Evolutionary conservation across 2,797 vertebrate species (phyloP).

Genomic region (Myotis myotis): DNA sequence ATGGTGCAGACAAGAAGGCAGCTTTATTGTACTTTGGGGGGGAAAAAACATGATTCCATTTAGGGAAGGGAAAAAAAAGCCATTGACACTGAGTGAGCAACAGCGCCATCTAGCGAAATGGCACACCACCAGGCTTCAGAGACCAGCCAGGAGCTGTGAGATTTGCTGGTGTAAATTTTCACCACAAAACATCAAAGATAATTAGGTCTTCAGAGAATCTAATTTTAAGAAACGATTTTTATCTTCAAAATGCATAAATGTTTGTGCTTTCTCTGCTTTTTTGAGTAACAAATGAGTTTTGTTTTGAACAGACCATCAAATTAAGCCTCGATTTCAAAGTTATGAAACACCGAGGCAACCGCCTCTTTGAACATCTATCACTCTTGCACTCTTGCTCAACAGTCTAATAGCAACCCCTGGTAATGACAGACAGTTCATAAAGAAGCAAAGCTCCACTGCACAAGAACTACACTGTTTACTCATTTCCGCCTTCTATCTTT

Average conservation of each 20-base stretch:
- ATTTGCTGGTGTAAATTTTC: not conserved
- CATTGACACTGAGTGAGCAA: constrained; percentile 39
- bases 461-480: constrained; percentile 21
- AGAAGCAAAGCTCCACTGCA: constrained; percentile 36
- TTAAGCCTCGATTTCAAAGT: constrained; percentile 16
- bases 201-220: constrained; percentile 34
- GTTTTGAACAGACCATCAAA: not conserved
- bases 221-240: constrained; percentile 34
- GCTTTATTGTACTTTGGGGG: constrained; percentile 52
- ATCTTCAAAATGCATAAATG: not conserved
- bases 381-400: not conserved
- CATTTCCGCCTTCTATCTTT: constrained; percentile 28
- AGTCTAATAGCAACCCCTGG: not conserved
- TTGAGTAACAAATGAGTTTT: not conserved
- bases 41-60: not conserved
- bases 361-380: not conserved
- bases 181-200: not conserved
- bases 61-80: not conserved
- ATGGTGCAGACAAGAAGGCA: constrained; percentile 46
- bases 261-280: not conserved
- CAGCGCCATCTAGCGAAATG: constrained; percentile 66
- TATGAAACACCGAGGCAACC: not conserved
- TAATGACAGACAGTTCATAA: constrained; percentile 26
- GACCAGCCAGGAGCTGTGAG: not conserved
- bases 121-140: not conserved